phyloP scores from a whole-genome alignment of 2,888 invertebrate genomes.

The Aphodius sticticus region DNA sequence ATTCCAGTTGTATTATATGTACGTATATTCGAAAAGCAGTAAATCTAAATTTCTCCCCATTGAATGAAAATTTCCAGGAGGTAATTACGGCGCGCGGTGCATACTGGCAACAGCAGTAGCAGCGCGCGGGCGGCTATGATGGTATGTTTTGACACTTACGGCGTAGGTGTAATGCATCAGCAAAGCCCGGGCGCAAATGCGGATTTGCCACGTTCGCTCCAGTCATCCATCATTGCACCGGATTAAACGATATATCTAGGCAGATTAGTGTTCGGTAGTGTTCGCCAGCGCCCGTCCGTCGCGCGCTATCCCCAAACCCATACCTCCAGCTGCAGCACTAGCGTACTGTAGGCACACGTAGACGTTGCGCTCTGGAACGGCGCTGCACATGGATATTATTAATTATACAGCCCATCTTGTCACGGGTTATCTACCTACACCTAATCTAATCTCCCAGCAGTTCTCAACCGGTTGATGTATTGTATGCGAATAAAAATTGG shows the following conservation, averaged over 20 bases:
- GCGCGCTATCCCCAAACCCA: neutral
- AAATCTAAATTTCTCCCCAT: neutral
- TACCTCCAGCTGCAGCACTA: conserved; percentile 1
- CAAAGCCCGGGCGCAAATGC: conserved; percentile 51
- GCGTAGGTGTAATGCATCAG: conserved; percentile 29
- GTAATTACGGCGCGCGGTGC: neutral
- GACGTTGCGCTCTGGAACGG: conserved; percentile 28
- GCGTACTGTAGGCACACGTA: conserved; percentile 16
- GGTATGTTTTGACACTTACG: conserved; percentile 19
- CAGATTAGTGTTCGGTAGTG: conserved; percentile 46
- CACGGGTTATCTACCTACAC: conserved; percentile 23
- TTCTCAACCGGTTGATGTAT: neutral
- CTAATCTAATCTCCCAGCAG: neutral
- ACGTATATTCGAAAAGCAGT: too few species aligned
- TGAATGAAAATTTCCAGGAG: conserved; percentile 4
- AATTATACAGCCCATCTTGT: conserved; percentile 49
- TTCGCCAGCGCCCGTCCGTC: neutral
- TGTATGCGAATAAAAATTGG: neutral
- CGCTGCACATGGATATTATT: conserved; percentile 46
- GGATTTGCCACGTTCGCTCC: conserved; percentile 53
- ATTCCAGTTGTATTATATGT: too few species aligned
- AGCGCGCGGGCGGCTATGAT: neutral
- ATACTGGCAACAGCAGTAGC: neutral
- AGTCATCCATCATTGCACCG: conserved; percentile 57
- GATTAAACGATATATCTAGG: conserved; percentile 55